A percentile compares a stretch with the other conserved stretches of the same genome.
phyloP scores from a whole-genome alignment of 2,888 invertebrate species.

The Dynastes tityus region DNA sequence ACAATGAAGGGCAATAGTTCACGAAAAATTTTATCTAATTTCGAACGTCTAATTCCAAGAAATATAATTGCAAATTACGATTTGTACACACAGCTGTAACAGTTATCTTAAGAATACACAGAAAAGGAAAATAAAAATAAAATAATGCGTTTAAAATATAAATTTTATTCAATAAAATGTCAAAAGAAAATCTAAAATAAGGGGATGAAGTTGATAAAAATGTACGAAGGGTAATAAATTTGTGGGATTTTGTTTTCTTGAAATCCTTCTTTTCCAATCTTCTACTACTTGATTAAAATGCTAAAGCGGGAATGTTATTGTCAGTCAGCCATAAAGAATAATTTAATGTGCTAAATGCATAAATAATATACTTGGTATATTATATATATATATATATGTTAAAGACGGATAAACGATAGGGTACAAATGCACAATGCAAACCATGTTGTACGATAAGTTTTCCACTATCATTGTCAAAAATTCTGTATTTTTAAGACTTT shows the following conservation, averaged over 20 bases:
- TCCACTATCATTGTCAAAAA: background rate
- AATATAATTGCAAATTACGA: too few species aligned
- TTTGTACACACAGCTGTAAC: too few species aligned
- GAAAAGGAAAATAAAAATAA: constrained; percentile 5
- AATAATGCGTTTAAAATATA: constrained; percentile 29
- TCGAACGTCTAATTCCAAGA: too few species aligned
- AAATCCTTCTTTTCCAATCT: constrained; percentile 19
- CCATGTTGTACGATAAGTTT: too few species aligned
- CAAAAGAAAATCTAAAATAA: constrained; percentile 36
- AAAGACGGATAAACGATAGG: background rate
- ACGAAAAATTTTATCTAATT: too few species aligned
- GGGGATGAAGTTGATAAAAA: constrained; percentile 16
- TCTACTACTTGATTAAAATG: constrained; percentile 13
- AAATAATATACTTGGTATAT: constrained; percentile 8
- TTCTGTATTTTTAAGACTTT: background rate
- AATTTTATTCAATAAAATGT: constrained; percentile 44
- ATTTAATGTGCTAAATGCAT: constrained; percentile 18
- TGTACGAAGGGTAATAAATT: background rate
- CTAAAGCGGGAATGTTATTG: constrained; percentile 34
- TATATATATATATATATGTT: background rate
- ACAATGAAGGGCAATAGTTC: too few species aligned
- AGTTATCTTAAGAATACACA: background rate
- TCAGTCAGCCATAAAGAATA: constrained; percentile 18
- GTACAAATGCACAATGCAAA: background rate
- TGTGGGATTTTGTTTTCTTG: constrained; percentile 25